Evolutionary conservation across 92 coral and sea anemone species (phyloP).

Genomic region (Zoanthus gigantus): DNA sequence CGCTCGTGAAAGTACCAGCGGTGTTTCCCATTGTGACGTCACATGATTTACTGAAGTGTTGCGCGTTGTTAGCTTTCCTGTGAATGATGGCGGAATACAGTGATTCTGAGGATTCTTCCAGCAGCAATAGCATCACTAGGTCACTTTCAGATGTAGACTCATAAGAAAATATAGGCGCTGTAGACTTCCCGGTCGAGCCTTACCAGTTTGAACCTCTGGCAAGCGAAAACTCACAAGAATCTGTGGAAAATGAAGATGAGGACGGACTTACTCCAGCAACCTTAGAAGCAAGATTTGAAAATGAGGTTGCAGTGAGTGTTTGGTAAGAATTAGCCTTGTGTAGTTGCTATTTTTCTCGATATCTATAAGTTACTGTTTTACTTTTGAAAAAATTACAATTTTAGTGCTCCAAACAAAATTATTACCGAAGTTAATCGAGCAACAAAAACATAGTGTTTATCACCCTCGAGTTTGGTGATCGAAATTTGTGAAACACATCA

Average conservation of each 20-base stretch:
- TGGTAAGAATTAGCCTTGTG: constrained; percentile 42
- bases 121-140: constrained; percentile 12
- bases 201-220: constrained; percentile 30
- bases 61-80: constrained; percentile 5
- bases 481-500: neutral
- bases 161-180: neutral
- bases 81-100: constrained; percentile 22
- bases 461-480: constrained; percentile 9
- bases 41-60: neutral
- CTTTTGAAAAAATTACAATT: constrained; percentile 10
- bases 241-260: constrained; percentile 28
- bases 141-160: constrained; percentile 14
- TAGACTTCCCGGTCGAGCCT: constrained; percentile 12
- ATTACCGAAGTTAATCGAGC: neutral
- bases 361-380: constrained; percentile 19
- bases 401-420: constrained; percentile 18
- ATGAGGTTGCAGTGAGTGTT: constrained; percentile 18
- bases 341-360: constrained; percentile 23
- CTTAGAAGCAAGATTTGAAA: constrained; percentile 24
- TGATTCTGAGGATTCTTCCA: constrained; percentile 20
- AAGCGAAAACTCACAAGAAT: neutral
- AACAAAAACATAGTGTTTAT: neutral
- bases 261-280: constrained; percentile 32
- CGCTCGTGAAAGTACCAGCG: constrained; percentile 17
- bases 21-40: neutral